These are phyloP conservation scores for Mesorhabditis belari DNA, from an alignment of 2,888 invertebrate species.

Conservation along the genomic window DNA sequence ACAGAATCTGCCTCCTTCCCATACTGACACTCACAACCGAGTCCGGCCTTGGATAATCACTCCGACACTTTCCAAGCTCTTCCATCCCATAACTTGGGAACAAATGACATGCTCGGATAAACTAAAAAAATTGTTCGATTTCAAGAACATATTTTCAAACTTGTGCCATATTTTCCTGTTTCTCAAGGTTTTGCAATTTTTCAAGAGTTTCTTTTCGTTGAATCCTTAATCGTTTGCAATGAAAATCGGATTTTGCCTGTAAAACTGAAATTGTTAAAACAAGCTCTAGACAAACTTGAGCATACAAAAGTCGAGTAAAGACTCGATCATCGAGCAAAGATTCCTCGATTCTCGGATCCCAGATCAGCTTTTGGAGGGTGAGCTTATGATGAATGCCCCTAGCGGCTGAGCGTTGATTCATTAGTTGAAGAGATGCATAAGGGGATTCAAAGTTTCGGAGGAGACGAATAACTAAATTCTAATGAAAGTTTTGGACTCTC, in stretches of 20 bases:
- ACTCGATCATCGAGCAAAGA: conserved; percentile 32
- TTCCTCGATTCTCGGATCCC: conserved; percentile 40
- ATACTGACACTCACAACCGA: conserved; percentile 68
- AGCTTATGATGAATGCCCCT: conserved; percentile 26
- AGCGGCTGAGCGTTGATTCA: conserved; percentile 31
- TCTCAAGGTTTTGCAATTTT: conserved; percentile 11
- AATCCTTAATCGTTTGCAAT: conserved; percentile 1
- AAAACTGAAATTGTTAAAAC: conserved; percentile 1
- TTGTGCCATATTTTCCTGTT: conserved; percentile 13
- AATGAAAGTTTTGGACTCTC: no score
- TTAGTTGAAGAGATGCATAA: conserved; percentile 70
- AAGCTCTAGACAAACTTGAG: conserved; percentile 23
- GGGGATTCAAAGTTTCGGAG: conserved; percentile 95
- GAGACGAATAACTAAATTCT: conserved; percentile 69
- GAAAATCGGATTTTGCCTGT: conserved; percentile 12
- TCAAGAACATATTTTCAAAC: conserved; percentile 3
- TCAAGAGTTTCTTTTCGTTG: conserved; percentile 7
- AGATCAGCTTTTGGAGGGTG: conserved; percentile 29
- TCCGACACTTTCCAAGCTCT: conserved; percentile 64
- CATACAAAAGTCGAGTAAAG: conserved; percentile 29
- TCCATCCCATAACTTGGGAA: conserved; percentile 83
- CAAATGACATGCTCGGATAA: conserved; percentile 74
- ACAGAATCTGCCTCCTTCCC: conserved; percentile 58
- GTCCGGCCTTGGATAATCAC: conserved; percentile 15
- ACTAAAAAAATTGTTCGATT: conserved; percentile 62